Conservation (phyloP, 2,888 invertebrate genomes). For the Gastracanthus pulcherrimus region DNA sequence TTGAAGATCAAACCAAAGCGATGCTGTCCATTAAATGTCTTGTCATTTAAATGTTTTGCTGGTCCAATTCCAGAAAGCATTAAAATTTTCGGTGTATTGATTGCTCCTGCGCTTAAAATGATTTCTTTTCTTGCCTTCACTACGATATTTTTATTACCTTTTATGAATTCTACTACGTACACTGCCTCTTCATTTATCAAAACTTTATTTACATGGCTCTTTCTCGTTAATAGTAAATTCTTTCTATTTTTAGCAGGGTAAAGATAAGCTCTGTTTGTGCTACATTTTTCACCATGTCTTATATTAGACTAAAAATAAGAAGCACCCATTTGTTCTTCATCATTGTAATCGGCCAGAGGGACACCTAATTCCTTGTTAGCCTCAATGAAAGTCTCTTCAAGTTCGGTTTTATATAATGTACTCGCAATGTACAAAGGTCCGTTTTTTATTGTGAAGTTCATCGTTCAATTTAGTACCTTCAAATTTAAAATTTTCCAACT, state of each 20-base stretch:
- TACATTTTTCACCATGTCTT: conserved; percentile 89
- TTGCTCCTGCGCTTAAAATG: conserved; percentile 91
- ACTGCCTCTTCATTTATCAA: conserved; percentile 85
- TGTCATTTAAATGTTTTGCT: conserved; percentile 84
- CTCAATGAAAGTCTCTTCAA: conserved; percentile 67
- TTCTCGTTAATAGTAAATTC: conserved; percentile 89
- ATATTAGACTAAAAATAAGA: conserved; percentile 92
- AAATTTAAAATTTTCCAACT: conserved; percentile 85
- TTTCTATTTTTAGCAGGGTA: conserved; percentile 87
- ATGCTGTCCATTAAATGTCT: conserved; percentile 92
- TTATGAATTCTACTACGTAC: conserved; percentile 86
- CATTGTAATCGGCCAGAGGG: conserved; percentile 78
- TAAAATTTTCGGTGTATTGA: conserved; percentile 92
- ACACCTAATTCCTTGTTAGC: conserved; percentile 89
- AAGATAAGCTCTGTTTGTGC: conserved; percentile 91
- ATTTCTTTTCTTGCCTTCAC: conserved; percentile 89
- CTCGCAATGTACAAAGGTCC: conserved; percentile 81
- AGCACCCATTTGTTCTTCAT: conserved; percentile 89
- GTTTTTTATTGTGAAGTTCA: conserved; percentile 79
- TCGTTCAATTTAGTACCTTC: conserved; percentile 71
- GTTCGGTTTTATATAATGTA: conserved; percentile 79
- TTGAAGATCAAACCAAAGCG: conserved; percentile 89
- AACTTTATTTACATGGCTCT: conserved; percentile 86
- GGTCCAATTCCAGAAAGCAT: conserved; percentile 95
- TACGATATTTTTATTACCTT: conserved; percentile 81